phyloP scores from a whole-genome alignment of 2,113 vertebrate genomes.

The Salvelinus sp. region DNA sequence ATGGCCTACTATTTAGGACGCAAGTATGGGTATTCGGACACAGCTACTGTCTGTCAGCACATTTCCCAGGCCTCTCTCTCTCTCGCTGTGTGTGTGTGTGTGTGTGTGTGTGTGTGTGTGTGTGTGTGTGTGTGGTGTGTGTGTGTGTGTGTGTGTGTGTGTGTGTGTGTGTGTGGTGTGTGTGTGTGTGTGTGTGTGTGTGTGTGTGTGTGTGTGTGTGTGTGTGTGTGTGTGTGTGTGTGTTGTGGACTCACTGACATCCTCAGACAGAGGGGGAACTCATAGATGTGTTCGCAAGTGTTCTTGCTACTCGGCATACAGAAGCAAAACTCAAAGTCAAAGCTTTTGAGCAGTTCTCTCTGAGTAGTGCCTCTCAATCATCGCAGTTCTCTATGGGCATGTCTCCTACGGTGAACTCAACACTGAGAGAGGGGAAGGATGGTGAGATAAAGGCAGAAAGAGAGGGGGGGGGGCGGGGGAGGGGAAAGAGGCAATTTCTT shows the following conservation, averaged over 20 bases:
- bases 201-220: neutral
- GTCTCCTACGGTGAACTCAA: slow-evolving; percentile 89
- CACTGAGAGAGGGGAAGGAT: slow-evolving; percentile 59
- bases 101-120: too few species aligned
- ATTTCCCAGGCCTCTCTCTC: too few species aligned
- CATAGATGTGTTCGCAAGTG: slow-evolving; percentile 89
- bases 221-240: neutral
- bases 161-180: neutral
- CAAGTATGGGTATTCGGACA: too few species aligned
- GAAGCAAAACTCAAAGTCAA: slow-evolving; percentile 90
- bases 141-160: neutral
- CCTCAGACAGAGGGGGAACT: slow-evolving; percentile 88
- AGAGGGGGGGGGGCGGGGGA: too few species aligned
- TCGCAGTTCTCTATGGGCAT: slow-evolving; percentile 87
- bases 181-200: neutral
- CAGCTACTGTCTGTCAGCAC: too few species aligned
- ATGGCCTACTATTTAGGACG: too few species aligned
- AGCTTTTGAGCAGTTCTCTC: slow-evolving; percentile 87
- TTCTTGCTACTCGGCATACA: slow-evolving; percentile 92
- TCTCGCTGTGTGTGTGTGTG: neutral
- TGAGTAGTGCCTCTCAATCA: slow-evolving; percentile 91
- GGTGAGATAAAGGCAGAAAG: too few species aligned
- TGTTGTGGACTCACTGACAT: slow-evolving; percentile 77
- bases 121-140: too few species aligned
- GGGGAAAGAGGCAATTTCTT: too few species aligned